Base-by-base conservation (phyloP, 2,797 vertebrate genomes). In the Ibycter americanus region DNA sequence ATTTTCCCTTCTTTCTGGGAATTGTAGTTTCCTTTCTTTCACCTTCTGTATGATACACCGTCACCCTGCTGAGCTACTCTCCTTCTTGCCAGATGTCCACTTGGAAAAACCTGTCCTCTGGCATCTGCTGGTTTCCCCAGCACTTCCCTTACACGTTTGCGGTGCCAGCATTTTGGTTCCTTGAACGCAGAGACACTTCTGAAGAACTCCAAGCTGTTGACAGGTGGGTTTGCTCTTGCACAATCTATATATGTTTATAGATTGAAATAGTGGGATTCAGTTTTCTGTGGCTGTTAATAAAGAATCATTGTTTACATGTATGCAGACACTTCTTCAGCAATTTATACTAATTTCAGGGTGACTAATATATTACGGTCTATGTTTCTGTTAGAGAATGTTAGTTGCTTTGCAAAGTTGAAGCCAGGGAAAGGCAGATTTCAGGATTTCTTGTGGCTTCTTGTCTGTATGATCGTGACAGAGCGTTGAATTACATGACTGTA, bases 381-480 rank as follows among this genome's bases (percentile, higher is more conserved):
- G 25, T 51, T 94, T 71, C 15, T 56, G 16, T 22, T 55, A 23
- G n/a, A 55, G 25, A 61, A 31, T 3, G 29, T 11, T 38, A 23
- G 17, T 19, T 27, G 40, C 27, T 87, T 66, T 65, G 67, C 46
- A 34, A 80, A 82, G 25, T 2, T 44, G n/a, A 40, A 20, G 34
- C 18, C 5, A 1, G 2, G 32, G 12, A 51, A 82, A 73, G 40
- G 26, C 18, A 47, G n/a, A 32, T 85, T 74, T 87, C 36, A 51
- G 34, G 63, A 4, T 8, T 52, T 29, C 19, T 65, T 40, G 10
- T 61, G 76, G 31, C 54, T 88, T 52, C 31, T 31, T 56, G 11
- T 11, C 10, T 21, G 9, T 9, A 4, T 36, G 32, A 34, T 61
- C 1, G 0, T 0, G 5, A 12, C 8, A 16, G 17, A 5, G 29